Evolutionary conservation across 2,113 vertebrate genomes (phyloP).

Genomic region (Lota lota): DNA sequence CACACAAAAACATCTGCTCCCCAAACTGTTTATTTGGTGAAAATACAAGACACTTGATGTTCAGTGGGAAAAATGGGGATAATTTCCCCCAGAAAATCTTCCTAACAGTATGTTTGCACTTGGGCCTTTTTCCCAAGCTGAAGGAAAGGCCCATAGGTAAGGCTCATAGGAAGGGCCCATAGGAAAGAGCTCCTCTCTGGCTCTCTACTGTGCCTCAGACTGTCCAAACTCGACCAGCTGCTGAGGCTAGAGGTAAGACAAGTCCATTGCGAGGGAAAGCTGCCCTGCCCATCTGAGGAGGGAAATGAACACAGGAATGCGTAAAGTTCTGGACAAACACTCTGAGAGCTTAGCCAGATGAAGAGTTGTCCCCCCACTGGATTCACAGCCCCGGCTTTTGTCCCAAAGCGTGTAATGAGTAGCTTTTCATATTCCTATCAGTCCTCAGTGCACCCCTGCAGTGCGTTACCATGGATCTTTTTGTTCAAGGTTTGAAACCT

Average conservation of each 20-base stretch:
- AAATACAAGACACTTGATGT: no score
- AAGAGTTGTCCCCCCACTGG: slow-evolving; percentile 44
- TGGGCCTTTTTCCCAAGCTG: no score
- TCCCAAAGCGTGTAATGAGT: slow-evolving; percentile 43
- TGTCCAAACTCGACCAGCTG: slow-evolving; percentile 53
- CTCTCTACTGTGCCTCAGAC: slow-evolving; percentile 34
- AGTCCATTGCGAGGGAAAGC: slow-evolving; percentile 51
- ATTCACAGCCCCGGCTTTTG: slow-evolving; percentile 54
- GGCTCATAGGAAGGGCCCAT: background rate
- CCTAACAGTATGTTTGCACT: no score
- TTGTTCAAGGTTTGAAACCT: slow-evolving; percentile 14
- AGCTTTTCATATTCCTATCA: slow-evolving; percentile 62
- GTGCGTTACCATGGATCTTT: slow-evolving; percentile 12
- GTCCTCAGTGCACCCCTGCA: slow-evolving; percentile 24
- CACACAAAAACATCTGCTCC: no score
- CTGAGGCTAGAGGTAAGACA: slow-evolving; percentile 46
- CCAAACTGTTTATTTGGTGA: no score
- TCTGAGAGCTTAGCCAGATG: slow-evolving; percentile 58
- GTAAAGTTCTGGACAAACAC: slow-evolving; percentile 50
- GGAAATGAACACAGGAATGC: slow-evolving; percentile 66
- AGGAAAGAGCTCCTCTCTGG: slow-evolving; percentile 30
- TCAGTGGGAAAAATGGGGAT: no score
- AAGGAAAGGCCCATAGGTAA: background rate
- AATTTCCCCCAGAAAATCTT: no score
- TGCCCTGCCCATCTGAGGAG: slow-evolving; percentile 48